These are phyloP conservation scores for Oryctolagus cuniculus DNA, from an alignment of 2,113 vertebrate genomes.

Conservation along the genomic window mOryCun1.1 NC_091448.1:10112001-10112500, in stretches of 20 bases:
- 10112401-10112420: background rate
- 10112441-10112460: conserved; percentile 8
- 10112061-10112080: background rate
- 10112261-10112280: background rate
- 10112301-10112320: background rate
- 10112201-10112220: background rate
- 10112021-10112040: background rate
- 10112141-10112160: background rate
- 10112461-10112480: conserved; percentile 35
- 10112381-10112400: background rate
- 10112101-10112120: background rate
- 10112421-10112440: background rate
- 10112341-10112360: background rate
- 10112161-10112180: background rate
- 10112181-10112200: background rate
- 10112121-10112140: background rate
- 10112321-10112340: background rate
- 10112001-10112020: background rate
- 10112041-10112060: background rate
- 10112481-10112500: background rate
- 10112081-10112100: background rate
- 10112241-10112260: too few relatives aligned
- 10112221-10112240: background rate
- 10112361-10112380: background rate
- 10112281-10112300: background rate